phyloP scores from a whole-genome alignment of 1,140 invertebrate genomes.

The Diprion similis region DNA sequence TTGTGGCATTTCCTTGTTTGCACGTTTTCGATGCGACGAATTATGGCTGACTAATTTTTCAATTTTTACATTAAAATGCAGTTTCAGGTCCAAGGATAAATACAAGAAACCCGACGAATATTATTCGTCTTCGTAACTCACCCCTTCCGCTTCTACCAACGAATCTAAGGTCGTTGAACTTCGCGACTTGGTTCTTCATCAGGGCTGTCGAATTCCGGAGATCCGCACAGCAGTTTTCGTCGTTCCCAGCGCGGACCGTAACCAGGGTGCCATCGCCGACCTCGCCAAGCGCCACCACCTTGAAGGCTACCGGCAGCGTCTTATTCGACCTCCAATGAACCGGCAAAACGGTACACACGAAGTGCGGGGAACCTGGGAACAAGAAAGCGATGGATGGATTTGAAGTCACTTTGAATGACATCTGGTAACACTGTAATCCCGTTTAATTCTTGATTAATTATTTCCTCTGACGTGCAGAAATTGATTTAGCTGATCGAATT shows the following conservation, averaged over 20 bases:
- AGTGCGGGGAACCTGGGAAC: constrained; percentile 75
- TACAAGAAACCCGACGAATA: neutral
- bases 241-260: constrained; percentile 94
- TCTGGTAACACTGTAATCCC: neutral
- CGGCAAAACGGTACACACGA: constrained; percentile 92
- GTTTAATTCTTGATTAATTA: too few relatives aligned
- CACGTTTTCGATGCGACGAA: neutral
- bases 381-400: neutral
- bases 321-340: constrained; percentile 98
- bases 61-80: too few relatives aligned
- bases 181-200: constrained; percentile 98
- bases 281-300: constrained; percentile 89
- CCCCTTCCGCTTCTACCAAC: constrained; percentile 96
- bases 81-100: neutral
- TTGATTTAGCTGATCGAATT: neutral
- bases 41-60: neutral
- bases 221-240: constrained; percentile 97
- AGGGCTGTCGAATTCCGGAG: constrained; percentile 91
- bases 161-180: constrained; percentile 98
- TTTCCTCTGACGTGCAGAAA: neutral
- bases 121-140: constrained; percentile 64
- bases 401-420: constrained; percentile 11
- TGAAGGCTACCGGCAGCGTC: constrained; percentile 93
- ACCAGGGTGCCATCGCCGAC: constrained; percentile 96
- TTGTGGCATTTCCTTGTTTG: constrained; percentile 23